These are phyloP conservation scores for Hippocampus guttulatus DNA, from an alignment of 2,113 vertebrate species.

Conservation along the genomic window DNA sequence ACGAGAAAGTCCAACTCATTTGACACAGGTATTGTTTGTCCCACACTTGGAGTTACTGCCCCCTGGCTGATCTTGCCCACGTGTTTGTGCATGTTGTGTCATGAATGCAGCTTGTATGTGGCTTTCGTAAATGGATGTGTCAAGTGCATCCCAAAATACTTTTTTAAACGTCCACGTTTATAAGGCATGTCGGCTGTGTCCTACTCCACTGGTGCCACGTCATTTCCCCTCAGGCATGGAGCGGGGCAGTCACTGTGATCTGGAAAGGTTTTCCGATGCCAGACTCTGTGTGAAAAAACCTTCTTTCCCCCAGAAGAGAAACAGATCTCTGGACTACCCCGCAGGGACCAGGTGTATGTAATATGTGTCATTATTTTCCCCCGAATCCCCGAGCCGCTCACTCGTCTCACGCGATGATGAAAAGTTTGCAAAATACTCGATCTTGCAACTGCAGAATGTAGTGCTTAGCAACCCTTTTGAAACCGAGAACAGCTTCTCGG, in stretches of 20 bases:
- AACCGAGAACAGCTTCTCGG: no score
- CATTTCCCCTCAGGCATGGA: conserved; percentile 69
- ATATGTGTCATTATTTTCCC: conserved; percentile 20
- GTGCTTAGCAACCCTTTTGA: no score
- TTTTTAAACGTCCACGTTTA: conserved; percentile 28
- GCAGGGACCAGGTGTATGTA: conserved; percentile 62
- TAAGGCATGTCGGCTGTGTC: conserved; percentile 12
- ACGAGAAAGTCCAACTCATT: conserved; percentile 72
- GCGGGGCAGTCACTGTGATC: conserved; percentile 63
- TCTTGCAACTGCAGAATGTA: not conserved
- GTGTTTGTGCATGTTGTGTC: not conserved
- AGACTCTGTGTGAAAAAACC: conserved; percentile 72
- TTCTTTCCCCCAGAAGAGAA: conserved; percentile 70
- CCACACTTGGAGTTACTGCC: not conserved
- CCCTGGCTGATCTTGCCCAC: conserved; percentile 2
- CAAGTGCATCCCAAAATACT: not conserved
- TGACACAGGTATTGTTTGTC: conserved; percentile 67
- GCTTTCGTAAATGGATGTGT: conserved; percentile 8
- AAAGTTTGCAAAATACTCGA: not conserved
- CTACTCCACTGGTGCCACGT: conserved; percentile 29
- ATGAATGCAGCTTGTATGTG: not conserved
- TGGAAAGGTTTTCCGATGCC: conserved; percentile 70
- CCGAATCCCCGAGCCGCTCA: no score
- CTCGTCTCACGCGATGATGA: not conserved
- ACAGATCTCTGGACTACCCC: conserved; percentile 72